These are phyloP conservation scores for Eudorcas thomsonii DNA, from an alignment of 2,113 vertebrate genomes.

Conservation along the genomic window DNA sequence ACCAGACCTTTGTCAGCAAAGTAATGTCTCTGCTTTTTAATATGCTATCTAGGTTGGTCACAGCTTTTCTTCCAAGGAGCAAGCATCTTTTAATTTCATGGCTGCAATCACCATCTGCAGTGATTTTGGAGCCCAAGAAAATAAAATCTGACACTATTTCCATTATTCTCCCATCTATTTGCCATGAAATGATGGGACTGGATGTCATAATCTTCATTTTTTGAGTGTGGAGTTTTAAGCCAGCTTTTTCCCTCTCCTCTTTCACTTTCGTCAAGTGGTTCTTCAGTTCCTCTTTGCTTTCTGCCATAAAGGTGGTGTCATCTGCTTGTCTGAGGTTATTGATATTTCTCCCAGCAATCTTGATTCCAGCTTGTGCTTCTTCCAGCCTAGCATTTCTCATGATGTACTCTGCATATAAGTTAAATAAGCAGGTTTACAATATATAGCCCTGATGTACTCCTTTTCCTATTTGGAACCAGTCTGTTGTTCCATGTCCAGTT, in stretches of 20 bases:
- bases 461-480: not conserved
- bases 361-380: not conserved
- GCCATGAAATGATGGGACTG: not conserved
- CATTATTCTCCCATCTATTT: not conserved
- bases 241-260: not conserved
- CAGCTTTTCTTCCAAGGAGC: not conserved
- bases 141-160: not conserved
- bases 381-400: not conserved
- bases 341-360: not conserved
- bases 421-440: not conserved
- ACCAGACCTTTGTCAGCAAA: not conserved
- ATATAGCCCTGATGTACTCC: not conserved
- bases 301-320: not conserved
- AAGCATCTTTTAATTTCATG: not conserved
- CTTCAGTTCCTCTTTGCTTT: not conserved
- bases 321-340: not conserved
- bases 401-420: not conserved
- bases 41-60: not conserved
- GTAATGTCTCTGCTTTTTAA: not conserved
- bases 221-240: not conserved
- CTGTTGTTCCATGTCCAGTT: not conserved
- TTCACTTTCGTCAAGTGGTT: not conserved
- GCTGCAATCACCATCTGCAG: not conserved
- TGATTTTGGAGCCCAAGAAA: not conserved
- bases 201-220: not conserved